Percentiles rank a stretch among this genome's conserved stretches.
Conservation (phyloP, 2,888 invertebrate genomes). For the Macrosoma leucophasiata region DNA sequence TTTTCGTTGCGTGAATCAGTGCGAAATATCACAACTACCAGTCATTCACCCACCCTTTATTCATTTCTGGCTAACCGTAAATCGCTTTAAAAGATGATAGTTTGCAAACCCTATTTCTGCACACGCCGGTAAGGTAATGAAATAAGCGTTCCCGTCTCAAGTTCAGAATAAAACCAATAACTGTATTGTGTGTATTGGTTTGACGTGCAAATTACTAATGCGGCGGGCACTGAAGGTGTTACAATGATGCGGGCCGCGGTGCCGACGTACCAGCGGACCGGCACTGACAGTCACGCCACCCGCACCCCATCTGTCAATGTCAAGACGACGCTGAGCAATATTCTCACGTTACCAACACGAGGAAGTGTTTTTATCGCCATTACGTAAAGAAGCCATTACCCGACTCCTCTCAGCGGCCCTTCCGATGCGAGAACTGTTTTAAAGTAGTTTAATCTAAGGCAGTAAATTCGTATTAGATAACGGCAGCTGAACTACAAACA, state of each 20-base stretch:
- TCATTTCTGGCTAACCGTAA: too few relatives aligned
- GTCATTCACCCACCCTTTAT: too few relatives aligned
- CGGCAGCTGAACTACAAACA: conserved; percentile 50
- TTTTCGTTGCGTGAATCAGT: too few relatives aligned
- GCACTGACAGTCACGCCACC: conserved; percentile 33
- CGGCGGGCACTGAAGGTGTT: conserved; percentile 30
- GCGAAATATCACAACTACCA: too few relatives aligned
- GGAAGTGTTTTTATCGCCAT: conserved; percentile 58
- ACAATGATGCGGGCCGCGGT: conserved; percentile 19
- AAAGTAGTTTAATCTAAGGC: conserved; percentile 46
- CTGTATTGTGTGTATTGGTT: conserved; percentile 38
- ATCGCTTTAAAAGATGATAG: too few relatives aligned
- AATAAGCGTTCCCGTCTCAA: too few relatives aligned
- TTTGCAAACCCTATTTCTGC: too few relatives aligned
- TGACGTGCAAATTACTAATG: conserved; percentile 41
- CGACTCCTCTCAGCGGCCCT: conserved; percentile 39
- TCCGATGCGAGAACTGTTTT: conserved; percentile 40
- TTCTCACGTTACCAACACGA: conserved; percentile 54
- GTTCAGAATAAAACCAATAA: too few relatives aligned
- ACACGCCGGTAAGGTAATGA: too few relatives aligned
- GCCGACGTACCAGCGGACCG: conserved; percentile 20
- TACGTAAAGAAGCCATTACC: conserved; percentile 55
- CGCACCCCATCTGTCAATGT: conserved; percentile 53
- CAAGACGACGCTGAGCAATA: conserved; percentile 40
- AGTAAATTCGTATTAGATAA: conserved; percentile 64